Evolutionary conservation across 2,888 invertebrate species (phyloP).

Genomic region (Pycnomerus fuliginosus): DNA sequence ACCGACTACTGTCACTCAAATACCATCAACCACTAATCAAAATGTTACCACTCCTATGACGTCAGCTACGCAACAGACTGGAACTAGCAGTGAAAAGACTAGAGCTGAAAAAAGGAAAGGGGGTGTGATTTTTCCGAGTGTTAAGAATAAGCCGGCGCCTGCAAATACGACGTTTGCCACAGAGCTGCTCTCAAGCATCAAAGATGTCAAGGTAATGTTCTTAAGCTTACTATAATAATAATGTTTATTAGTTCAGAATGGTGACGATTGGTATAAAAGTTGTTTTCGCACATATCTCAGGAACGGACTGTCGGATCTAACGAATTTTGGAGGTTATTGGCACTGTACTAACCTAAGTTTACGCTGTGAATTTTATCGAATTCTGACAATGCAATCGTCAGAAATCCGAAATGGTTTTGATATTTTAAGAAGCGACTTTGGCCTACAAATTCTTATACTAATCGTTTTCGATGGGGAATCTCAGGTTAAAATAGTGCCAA

Average conservation of each 20-base stretch:
- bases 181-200: conserved; percentile 72
- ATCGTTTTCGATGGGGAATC: no score
- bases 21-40: conserved; percentile 20
- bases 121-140: conserved; percentile 86
- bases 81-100: conserved; percentile 56
- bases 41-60: conserved; percentile 29
- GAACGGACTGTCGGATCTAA: no score
- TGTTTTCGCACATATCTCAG: background rate
- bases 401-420: no score
- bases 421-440: no score
- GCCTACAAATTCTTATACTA: no score
- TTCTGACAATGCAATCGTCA: no score
- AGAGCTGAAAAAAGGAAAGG: conserved; percentile 64
- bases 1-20: conserved; percentile 37
- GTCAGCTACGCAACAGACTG: conserved; percentile 29
- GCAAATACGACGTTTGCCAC: conserved; percentile 81
- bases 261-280: background rate
- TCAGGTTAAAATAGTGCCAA: no score
- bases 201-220: conserved; percentile 86
- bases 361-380: no score
- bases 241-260: no score
- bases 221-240: no score
- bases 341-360: no score
- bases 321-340: no score
- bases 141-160: conserved; percentile 85